phyloP scores from a whole-genome alignment of 2,113 vertebrate genomes.

The Pseudorhombus dupliciocellatus region DNA sequence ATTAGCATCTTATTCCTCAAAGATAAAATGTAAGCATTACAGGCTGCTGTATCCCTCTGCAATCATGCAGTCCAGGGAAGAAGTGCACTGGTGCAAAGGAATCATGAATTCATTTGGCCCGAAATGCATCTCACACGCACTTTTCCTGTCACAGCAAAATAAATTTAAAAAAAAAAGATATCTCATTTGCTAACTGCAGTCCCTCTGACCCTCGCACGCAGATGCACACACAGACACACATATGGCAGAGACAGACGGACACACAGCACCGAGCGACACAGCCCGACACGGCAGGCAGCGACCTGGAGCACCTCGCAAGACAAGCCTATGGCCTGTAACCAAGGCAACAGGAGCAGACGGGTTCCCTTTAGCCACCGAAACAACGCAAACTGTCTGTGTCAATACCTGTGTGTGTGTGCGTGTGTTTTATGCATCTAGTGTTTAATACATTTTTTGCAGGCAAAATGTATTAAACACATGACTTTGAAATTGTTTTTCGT shows the following conservation, averaged over 20 bases:
- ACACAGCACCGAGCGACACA: constrained; percentile 11
- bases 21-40: neutral
- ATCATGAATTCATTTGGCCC: too few species aligned
- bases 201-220: neutral
- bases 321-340: constrained; percentile 76
- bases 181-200: constrained; percentile 28
- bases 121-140: too few species aligned
- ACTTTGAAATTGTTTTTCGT: constrained; percentile 18
- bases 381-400: constrained; percentile 50
- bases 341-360: constrained; percentile 75
- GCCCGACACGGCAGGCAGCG: constrained; percentile 29
- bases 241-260: neutral
- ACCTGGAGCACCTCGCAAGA: constrained; percentile 66
- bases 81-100: neutral
- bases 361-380: constrained; percentile 57
- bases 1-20: neutral
- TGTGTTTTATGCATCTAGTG: neutral
- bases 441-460: neutral
- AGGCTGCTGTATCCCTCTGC: neutral
- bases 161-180: neutral
- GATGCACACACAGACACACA: constrained; percentile 8
- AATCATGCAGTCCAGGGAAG: neutral
- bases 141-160: neutral
- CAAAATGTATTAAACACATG: constrained; percentile 3
- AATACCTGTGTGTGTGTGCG: constrained; percentile 31